Base-by-base conservation (phyloP, 2,888 invertebrate genomes). In the Leptogaster cylindrica region DNA sequence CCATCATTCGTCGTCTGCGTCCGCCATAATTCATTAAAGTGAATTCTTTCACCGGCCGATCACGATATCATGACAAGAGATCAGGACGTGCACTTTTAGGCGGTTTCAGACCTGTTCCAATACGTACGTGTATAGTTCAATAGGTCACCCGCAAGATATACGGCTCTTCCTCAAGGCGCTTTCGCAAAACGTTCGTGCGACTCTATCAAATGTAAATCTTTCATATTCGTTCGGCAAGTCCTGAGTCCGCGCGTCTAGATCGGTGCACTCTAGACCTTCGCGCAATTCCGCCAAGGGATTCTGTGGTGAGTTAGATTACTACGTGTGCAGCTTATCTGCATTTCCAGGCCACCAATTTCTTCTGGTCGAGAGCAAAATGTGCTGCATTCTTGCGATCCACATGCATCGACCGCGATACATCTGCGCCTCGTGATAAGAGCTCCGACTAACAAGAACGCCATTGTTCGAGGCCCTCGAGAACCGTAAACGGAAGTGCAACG, bases 151-250 rank as follows among this genome's bases (percentile, higher is more conserved):
- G 23, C 39, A 51, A 65, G 50, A 65, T 51, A 65, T 41, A 33
- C 8, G 50, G 50, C 39, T 18, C 18, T 65, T 51, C 65, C 65
- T 65, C 25, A 65, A 50, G 65, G 65, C 65, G 65, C 65, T 36
- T 65, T 65, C 27, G 16, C 23, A 39, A 39, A 20, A 55, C 39
- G 50, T 41, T 65, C 48, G 46, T 55, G 55, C 36, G 33, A 36
- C 65, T 36, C 51, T 65, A 65, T 65, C 65, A 51, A 65, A 51
- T 50, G 65, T 65, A 51, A 65, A 65, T 65, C 65, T 65, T 18
- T 27, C 61, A 39, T 55, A 55, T 25, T 20, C 55, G 27, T 25
- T n/a, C 51, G 16, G 28, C 16, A 14, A 33, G 18, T 55, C n/a
- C 52, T 31, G 8, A 4, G 23, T 39, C 12, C n/a, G n/a, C n/a